Conservation (phyloP, 2,888 invertebrate species). For the Branchellion lobata region DNA sequence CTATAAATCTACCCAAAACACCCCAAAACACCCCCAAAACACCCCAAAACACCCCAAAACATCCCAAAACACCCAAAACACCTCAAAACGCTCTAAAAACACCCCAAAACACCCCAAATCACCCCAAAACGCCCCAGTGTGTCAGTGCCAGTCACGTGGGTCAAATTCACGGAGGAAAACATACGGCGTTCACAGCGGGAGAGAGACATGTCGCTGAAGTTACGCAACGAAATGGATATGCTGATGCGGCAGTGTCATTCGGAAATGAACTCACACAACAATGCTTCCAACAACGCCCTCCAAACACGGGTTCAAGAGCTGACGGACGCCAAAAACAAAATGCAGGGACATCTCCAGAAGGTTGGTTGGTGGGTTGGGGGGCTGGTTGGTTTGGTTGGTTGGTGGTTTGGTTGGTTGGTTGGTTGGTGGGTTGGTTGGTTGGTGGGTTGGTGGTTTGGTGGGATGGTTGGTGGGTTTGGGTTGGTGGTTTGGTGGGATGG, state of each 20-base stretch:
- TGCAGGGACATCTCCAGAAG: constrained; percentile 61
- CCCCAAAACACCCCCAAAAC: too few relatives aligned
- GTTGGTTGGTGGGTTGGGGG: constrained; percentile 51
- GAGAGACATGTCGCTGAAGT: constrained; percentile 59
- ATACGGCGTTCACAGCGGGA: constrained; percentile 61
- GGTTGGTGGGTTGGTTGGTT: constrained; percentile 52
- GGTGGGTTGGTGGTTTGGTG: not conserved
- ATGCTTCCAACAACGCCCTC: constrained; percentile 61
- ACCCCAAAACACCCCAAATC: too few relatives aligned
- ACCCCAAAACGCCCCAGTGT: constrained; percentile 66
- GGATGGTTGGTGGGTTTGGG: too few relatives aligned
- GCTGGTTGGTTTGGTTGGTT: too few relatives aligned
- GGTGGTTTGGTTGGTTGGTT: too few relatives aligned
- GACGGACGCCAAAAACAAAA: constrained; percentile 61
- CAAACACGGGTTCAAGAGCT: constrained; percentile 60
- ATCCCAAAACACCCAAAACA: too few relatives aligned
- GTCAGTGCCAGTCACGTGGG: constrained; percentile 68
- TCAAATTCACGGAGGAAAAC: constrained; percentile 62
- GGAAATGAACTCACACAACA: constrained; percentile 63
- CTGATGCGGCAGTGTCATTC: constrained; percentile 60
- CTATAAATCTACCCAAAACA: too few relatives aligned
- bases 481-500: not conserved
- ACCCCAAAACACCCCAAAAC: too few relatives aligned
- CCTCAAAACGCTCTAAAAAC: too few relatives aligned
- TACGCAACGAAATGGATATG: constrained; percentile 61